These are phyloP conservation scores for Reticulitermes lucifugus DNA, from an alignment of 2,888 invertebrate species.

Conservation along the genomic window DNA sequence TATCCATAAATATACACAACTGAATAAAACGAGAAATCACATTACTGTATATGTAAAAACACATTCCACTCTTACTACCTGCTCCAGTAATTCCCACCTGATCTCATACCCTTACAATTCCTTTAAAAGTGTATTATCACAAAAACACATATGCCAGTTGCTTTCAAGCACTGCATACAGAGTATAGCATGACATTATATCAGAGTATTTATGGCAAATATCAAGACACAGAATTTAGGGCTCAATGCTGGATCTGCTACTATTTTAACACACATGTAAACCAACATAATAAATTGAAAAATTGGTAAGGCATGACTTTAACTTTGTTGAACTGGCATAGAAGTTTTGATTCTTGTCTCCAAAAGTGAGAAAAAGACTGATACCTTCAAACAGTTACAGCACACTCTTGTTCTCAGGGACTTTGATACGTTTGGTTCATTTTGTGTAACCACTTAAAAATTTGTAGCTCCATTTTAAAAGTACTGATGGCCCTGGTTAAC, in stretches of 20 bases:
- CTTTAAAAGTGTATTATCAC: neutral
- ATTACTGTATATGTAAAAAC: too few species aligned
- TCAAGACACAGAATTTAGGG: neutral
- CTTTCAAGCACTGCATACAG: neutral
- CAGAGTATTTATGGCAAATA: neutral
- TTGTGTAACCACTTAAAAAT: too few species aligned
- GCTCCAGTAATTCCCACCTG: neutral
- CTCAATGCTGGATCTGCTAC: neutral
- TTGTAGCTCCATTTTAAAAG: too few species aligned
- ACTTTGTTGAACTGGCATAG: neutral
- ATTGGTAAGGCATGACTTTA: neutral
- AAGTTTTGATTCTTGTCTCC: neutral
- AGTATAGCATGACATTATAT: neutral
- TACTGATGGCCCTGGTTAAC: too few species aligned
- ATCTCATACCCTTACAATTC: neutral
- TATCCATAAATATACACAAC: too few species aligned
- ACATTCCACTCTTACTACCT: neutral
- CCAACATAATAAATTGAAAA: neutral
- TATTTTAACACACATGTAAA: neutral
- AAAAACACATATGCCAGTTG: neutral
- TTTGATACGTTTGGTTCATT: too few species aligned
- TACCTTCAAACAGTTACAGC: too few species aligned
- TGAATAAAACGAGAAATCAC: too few species aligned
- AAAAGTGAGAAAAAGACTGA: neutral
- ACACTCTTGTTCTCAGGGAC: too few species aligned